Percentiles rank a stretch among this genome's conserved stretches.
These are phyloP conservation scores for Malacosoma neustria DNA, from an alignment of 2,888 invertebrate genomes.

Conservation along the genomic window DNA sequence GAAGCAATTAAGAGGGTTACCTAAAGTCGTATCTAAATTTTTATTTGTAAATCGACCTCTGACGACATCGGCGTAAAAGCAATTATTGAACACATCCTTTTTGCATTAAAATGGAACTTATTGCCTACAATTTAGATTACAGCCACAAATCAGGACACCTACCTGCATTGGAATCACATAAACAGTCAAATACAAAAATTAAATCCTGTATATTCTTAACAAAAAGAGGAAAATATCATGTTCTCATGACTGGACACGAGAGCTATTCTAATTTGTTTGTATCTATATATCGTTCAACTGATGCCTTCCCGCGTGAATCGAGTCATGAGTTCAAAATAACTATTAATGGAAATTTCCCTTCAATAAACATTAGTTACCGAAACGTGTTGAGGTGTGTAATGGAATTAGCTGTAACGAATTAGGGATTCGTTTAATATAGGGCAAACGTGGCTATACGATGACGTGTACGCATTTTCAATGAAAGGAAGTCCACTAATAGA, in stretches of 20 bases:
- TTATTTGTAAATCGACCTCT: background rate
- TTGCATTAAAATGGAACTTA: constrained; percentile 1
- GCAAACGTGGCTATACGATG: background rate
- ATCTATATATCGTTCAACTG: background rate
- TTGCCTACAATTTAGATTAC: constrained; percentile 9
- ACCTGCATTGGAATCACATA: constrained; percentile 17
- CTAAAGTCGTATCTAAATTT: constrained; percentile 1
- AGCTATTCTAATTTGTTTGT: constrained; percentile 35
- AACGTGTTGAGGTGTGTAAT: background rate
- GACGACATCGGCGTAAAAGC: background rate
- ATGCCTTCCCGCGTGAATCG: background rate
- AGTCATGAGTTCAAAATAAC: background rate
- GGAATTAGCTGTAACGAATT: background rate
- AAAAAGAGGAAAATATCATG: constrained; percentile 34
- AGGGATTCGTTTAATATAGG: background rate
- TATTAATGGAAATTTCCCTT: background rate
- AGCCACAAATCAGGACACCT: constrained; percentile 20
- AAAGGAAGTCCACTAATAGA: background rate
- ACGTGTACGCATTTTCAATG: background rate
- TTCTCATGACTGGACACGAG: constrained; percentile 44
- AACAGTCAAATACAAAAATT: constrained; percentile 11
- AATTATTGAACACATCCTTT: background rate
- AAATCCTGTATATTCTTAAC: constrained; percentile 36
- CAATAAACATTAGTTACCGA: background rate
- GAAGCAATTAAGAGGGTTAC: background rate